Percentiles rank a stretch among this genome's conserved stretches.
Evolutionary conservation across 2,113 vertebrate genomes (phyloP).

Genomic region (Jacana jacana): DNA sequence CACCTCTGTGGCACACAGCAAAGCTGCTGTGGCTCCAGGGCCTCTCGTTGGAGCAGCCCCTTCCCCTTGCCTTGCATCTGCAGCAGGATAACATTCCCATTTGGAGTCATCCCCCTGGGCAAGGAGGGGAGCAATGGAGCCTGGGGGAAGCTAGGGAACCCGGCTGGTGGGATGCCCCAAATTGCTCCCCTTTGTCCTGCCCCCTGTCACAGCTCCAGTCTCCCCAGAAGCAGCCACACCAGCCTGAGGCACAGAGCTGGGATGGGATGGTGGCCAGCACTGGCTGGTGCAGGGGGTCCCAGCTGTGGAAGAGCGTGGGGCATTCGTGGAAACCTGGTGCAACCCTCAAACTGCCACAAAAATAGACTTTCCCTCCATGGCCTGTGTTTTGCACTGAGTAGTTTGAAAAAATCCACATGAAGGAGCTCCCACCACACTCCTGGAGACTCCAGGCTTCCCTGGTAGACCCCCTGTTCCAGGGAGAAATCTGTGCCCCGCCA

Average conservation of each 20-base stretch:
- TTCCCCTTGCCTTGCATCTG: not conserved
- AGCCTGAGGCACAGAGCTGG: not conserved
- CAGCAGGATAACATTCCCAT: not conserved
- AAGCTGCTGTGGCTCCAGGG: not conserved
- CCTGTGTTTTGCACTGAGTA: rapidly evolving
- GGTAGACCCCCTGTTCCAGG: not conserved
- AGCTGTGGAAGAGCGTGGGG: not conserved
- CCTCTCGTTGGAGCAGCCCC: not conserved
- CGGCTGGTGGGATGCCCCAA: not conserved
- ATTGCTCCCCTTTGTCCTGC: not conserved
- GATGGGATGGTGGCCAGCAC: rapidly evolving
- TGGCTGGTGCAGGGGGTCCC: not conserved
- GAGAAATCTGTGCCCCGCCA: not conserved
- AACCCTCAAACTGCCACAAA: not conserved
- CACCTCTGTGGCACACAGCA: not conserved
- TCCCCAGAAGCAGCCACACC: not conserved
- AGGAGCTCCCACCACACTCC: not conserved
- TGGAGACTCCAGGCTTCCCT: not conserved
- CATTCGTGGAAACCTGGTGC: not conserved
- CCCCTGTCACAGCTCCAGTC: not conserved
- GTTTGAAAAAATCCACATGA: not conserved
- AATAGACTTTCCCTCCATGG: not conserved
- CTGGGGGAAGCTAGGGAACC: not conserved
- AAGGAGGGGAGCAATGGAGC: not conserved
- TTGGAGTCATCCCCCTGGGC: not conserved